Percentiles rank a stretch among this genome's conserved stretches.
phyloP scores from a whole-genome alignment of 2,888 invertebrate genomes.

The Heliconius hortense region DNA sequence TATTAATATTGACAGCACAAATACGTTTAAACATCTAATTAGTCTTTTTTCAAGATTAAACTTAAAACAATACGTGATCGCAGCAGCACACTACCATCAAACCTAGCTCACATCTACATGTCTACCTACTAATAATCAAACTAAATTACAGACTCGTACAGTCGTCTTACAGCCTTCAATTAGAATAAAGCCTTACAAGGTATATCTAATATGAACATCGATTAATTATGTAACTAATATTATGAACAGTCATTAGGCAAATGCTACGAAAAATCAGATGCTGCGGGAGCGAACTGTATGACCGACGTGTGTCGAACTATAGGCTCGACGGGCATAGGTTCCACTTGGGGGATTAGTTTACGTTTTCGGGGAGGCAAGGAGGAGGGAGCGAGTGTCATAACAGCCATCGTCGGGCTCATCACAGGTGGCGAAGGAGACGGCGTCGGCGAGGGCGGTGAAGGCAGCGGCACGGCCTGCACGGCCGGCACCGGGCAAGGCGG shows the following conservation, averaged over 20 bases:
- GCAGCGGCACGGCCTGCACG: constrained; percentile 69
- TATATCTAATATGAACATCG: constrained; percentile 42
- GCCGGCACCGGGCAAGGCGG: constrained; percentile 68
- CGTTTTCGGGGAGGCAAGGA: constrained; percentile 90
- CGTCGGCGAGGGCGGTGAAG: constrained; percentile 75
- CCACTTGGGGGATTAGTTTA: constrained; percentile 87
- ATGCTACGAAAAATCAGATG: constrained; percentile 71
- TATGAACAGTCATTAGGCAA: constrained; percentile 38
- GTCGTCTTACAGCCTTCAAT: constrained; percentile 53
- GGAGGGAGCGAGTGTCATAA: constrained; percentile 59
- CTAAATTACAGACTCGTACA: constrained; percentile 46
- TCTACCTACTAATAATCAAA: constrained; percentile 42
- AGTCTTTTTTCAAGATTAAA: constrained; percentile 62
- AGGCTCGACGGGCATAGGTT: constrained; percentile 63
- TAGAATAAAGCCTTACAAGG: constrained; percentile 50
- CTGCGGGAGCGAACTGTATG: constrained; percentile 91
- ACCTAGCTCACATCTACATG: constrained; percentile 35
- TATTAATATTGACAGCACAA: constrained; percentile 58
- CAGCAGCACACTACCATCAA: constrained; percentile 38
- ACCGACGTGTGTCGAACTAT: constrained; percentile 84
- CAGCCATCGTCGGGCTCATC: constrained; percentile 40
- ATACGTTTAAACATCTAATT: constrained; percentile 58
- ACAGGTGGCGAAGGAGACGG: constrained; percentile 71
- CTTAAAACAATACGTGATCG: constrained; percentile 44
- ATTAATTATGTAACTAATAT: constrained; percentile 23